These are phyloP conservation scores for Elegia similella DNA, from an alignment of 2,888 invertebrate species.

Conservation along the genomic window DNA sequence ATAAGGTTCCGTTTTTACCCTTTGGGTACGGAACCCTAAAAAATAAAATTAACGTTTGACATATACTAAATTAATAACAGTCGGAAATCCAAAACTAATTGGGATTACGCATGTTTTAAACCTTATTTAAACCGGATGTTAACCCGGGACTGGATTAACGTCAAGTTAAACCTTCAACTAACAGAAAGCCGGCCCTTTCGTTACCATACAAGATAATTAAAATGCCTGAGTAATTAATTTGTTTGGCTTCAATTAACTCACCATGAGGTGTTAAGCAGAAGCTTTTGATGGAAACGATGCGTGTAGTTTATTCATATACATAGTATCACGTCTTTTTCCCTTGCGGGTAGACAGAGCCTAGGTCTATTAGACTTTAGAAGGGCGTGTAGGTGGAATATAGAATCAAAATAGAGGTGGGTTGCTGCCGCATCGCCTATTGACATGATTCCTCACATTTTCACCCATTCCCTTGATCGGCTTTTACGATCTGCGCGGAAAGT, in stretches of 20 bases:
- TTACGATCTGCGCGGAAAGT: too few relatives aligned
- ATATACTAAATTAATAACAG: background rate
- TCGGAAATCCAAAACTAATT: background rate
- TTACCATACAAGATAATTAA: background rate
- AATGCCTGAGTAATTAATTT: conserved; percentile 6
- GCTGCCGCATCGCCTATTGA: too few relatives aligned
- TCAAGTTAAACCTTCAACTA: background rate
- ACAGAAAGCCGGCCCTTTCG: background rate
- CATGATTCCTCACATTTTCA: too few relatives aligned
- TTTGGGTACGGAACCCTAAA: too few relatives aligned
- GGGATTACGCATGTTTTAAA: background rate
- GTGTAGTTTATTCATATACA: too few relatives aligned
- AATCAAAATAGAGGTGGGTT: too few relatives aligned
- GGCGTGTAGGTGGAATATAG: too few relatives aligned
- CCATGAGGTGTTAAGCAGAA: background rate
- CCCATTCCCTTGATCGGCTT: too few relatives aligned
- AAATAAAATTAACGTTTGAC: background rate
- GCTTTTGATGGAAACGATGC: background rate
- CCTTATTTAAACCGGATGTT: background rate
- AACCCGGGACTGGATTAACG: background rate
- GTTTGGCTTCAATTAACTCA: background rate
- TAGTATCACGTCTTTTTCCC: too few relatives aligned
- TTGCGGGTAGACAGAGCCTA: too few relatives aligned
- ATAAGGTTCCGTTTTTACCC: too few relatives aligned
- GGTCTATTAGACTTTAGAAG: too few relatives aligned